Evolutionary conservation across 2,113 vertebrate genomes (phyloP).

Genomic region (Pelecanus crispus): DNA sequence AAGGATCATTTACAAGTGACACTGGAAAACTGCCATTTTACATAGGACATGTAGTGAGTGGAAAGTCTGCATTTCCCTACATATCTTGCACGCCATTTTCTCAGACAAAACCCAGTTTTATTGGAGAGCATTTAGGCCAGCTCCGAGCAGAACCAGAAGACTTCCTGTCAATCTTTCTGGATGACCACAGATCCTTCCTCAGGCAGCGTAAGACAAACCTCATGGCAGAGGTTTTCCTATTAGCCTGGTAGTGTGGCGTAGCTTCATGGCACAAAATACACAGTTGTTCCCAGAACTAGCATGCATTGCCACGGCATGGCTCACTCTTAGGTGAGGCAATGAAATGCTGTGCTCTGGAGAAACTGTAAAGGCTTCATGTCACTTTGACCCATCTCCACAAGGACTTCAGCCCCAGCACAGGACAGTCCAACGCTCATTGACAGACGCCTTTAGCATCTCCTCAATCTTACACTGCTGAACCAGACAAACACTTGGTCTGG

Average conservation of each 20-base stretch:
- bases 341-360: neutral
- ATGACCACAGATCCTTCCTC: neutral
- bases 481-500: neutral
- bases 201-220: neutral
- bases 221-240: neutral
- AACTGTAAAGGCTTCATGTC: neutral
- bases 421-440: neutral
- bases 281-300: neutral
- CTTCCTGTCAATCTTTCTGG: neutral
- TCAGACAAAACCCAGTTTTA: neutral
- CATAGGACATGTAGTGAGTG: neutral
- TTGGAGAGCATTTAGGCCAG: neutral
- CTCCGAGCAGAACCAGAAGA: neutral
- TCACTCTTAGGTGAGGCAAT: neutral
- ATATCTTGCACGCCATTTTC: neutral
- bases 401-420: fast-evolving
- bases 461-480: neutral
- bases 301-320: fast-evolving
- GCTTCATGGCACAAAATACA: neutral
- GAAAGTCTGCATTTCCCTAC: neutral
- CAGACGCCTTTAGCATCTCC: neutral
- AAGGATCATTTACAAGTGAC: neutral
- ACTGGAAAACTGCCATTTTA: neutral
- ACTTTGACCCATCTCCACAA: neutral
- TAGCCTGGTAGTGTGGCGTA: neutral